Conservation (phyloP, 2,113 vertebrate genomes). For the Bubalus kerabau region DNA sequence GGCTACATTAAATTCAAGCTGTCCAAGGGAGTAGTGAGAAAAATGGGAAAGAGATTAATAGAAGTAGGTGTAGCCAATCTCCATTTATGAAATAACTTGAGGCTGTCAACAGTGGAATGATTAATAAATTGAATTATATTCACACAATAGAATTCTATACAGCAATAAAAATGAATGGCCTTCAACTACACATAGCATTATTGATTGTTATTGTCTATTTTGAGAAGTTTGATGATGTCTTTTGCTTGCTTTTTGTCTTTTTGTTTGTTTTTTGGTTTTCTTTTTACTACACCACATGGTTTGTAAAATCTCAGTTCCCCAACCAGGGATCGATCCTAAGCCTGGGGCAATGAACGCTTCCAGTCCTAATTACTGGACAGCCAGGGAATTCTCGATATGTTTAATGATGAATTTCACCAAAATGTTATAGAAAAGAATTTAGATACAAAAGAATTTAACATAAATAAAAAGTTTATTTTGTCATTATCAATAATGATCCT, state of each 20-base stretch:
- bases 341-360: not conserved
- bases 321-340: not conserved
- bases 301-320: not conserved
- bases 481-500: not conserved
- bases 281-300: not conserved
- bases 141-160: not conserved
- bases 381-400: not conserved
- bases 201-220: not conserved
- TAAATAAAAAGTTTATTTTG: not conserved
- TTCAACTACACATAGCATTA: not conserved
- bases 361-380: not conserved
- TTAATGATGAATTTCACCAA: not conserved
- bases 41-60: not conserved
- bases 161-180: not conserved
- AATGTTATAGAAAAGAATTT: not conserved
- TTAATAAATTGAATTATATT: not conserved
- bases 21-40: not conserved
- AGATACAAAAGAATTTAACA: not conserved
- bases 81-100: not conserved
- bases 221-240: not conserved
- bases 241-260: not conserved
- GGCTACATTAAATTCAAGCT: not conserved
- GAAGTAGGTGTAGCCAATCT: not conserved
- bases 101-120: not conserved
- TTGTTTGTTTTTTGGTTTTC: not conserved